A percentile compares a stretch with the other conserved stretches of the same genome.
These are phyloP conservation scores for Melipona quadrifasciata DNA, from an alignment of 1,140 invertebrate genomes.

Conservation along the genomic window DNA sequence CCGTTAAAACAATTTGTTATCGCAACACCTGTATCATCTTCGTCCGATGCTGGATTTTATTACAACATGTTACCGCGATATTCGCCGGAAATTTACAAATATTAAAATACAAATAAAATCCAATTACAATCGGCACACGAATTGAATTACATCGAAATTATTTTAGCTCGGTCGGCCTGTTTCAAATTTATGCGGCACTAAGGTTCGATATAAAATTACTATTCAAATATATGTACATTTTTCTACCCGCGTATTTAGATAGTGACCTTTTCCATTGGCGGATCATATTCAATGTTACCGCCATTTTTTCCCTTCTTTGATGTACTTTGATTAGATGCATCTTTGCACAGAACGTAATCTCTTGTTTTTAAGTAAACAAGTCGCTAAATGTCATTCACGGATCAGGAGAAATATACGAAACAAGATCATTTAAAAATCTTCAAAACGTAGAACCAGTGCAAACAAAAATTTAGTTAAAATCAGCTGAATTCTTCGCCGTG, in stretches of 20 bases:
- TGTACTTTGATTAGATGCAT: neutral
- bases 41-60: neutral
- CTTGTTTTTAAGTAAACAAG: neutral
- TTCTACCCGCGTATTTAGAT: neutral
- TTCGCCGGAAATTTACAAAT: neutral
- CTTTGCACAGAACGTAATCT: neutral
- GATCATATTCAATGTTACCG: neutral
- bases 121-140: neutral
- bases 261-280: neutral
- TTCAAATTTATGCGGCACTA: neutral
- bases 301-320: neutral
- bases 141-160: neutral
- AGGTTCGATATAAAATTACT: neutral
- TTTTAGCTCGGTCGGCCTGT: neutral
- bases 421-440: neutral
- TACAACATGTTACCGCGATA: neutral
- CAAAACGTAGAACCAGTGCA: neutral
- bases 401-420: neutral
- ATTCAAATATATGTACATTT: neutral
- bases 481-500: neutral
- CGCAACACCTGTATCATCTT: neutral
- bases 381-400: neutral
- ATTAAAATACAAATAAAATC: neutral
- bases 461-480: no score
- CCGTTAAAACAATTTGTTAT: conserved; percentile 5